Evolutionary conservation across 2,888 invertebrate genomes (phyloP).

Genomic region (Acronicta psi): DNA sequence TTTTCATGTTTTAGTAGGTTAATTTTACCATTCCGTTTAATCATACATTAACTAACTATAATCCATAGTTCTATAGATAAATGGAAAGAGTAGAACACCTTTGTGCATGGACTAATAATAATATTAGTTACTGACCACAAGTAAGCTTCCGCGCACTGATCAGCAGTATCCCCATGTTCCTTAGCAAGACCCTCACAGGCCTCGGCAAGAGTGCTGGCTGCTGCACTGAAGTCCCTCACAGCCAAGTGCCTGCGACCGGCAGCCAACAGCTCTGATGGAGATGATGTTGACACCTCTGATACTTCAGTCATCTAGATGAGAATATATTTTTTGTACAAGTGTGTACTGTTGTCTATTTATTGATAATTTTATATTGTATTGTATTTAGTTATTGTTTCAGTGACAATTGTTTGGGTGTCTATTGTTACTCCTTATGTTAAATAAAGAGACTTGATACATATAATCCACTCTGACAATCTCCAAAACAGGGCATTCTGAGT

Average conservation of each 20-base stretch:
- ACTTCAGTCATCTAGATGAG: conserved; percentile 88
- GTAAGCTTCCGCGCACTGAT: conserved; percentile 96
- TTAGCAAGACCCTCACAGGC: conserved; percentile 92
- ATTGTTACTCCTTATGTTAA: too few species aligned
- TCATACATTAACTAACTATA: too few species aligned
- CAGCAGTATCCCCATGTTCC: conserved; percentile 94
- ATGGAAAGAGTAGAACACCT: too few species aligned
- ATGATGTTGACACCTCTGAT: conserved; percentile 80
- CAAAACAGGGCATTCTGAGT: too few species aligned
- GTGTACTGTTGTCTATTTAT: background rate
- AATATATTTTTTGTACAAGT: background rate
- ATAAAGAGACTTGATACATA: too few species aligned
- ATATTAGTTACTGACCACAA: conserved; percentile 90
- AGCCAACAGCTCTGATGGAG: conserved; percentile 90
- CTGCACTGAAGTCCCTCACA: conserved; percentile 92
- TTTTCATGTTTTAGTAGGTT: too few species aligned
- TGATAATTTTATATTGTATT: background rate
- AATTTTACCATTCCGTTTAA: too few species aligned
- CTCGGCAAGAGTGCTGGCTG: conserved; percentile 92
- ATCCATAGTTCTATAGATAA: too few species aligned
- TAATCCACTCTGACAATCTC: too few species aligned
- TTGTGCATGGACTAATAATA: too few species aligned
- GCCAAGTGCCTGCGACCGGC: conserved; percentile 94
- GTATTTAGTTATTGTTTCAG: background rate
- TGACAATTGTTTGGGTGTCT: too few species aligned